These are phyloP conservation scores for Myrmecophaga tridactyla DNA, from an alignment of 2,113 vertebrate genomes.

Conservation along the genomic window DNA sequence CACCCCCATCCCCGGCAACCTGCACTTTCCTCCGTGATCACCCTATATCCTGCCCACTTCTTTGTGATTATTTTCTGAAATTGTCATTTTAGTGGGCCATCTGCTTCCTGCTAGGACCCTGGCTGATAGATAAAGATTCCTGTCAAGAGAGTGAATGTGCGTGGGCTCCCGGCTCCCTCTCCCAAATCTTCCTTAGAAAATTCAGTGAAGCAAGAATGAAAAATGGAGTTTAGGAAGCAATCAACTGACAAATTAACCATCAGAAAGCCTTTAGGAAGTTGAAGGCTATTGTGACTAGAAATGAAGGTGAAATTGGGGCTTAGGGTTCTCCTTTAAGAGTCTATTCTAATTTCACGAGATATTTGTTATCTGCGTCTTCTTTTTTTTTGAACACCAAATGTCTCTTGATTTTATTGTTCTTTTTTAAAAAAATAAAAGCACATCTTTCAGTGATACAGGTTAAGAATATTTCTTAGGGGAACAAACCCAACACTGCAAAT, in stretches of 20 bases:
- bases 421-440: slow-evolving; percentile 73
- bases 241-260: too few species aligned
- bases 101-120: not conserved
- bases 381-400: too few species aligned
- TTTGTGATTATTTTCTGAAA: not conserved
- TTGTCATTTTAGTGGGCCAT: not conserved
- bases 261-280: not conserved
- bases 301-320: not conserved
- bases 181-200: too few species aligned
- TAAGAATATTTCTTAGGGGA: slow-evolving; percentile 36
- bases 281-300: not conserved
- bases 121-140: not conserved
- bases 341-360: not conserved
- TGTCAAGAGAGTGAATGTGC: not conserved
- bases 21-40: too few species aligned
- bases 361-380: not conserved
- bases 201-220: too few species aligned
- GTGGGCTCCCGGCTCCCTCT: too few species aligned
- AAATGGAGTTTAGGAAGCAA: too few species aligned
- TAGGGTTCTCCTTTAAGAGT: not conserved
- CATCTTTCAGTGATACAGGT: slow-evolving; percentile 47
- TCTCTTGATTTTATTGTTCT: slow-evolving; percentile 44
- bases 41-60: not conserved
- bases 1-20: too few species aligned
- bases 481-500: not conserved